Evolutionary conservation across 2,113 vertebrate species (phyloP), one percentile per base, ranked within the genome.

Genomic region (Platichthys stellatus): DNA sequence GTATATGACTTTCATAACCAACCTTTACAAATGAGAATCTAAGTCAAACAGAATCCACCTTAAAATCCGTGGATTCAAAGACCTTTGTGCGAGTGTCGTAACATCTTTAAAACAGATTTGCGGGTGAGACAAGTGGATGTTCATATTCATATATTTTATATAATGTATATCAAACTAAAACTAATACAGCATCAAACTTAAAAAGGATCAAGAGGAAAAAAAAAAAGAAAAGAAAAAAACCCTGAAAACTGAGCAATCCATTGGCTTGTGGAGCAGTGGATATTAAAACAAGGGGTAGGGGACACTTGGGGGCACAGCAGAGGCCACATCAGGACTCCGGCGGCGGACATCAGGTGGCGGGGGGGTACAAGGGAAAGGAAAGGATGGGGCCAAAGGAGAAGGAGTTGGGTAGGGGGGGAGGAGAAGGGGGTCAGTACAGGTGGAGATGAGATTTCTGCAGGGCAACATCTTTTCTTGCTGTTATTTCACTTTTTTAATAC

Each of bases 121-220:
- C 24, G 85, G 72, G 40, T 35, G 83, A 94, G 89, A 93, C 91
- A 76, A 77, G 87, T 75, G 85, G 78, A 92, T 92, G 90, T 92
- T 93, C 88, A 92, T 93, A 94, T 80, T 88, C 84, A 90, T 93
- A 93, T 91, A 92, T 91, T 94, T 93, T 95, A 92, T 94, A 94
- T 92, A 94, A 92, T 93, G 93, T 93, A 92, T 91, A 94, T 91
- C 91, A 93, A 95, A 94, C 93, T 94, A 94, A 95, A 94, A 91
- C 90, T 93, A 94, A 92, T 93, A 93, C 93, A 94, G 93, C 92
- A 94, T 92, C 89, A 93, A 93, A 93, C 90, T 89, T 90, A 93
- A 95, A 94, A 94, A 91, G 79, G 79, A 82, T 88, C 73, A 85
- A 82, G 78, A 88, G 45, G 69, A 70, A 80, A 64, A 83, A 76